Evolutionary conservation across 2,888 invertebrate genomes (phyloP), one percentile per base, ranked within the genome.

Genomic region (Agrotis puta): DNA sequence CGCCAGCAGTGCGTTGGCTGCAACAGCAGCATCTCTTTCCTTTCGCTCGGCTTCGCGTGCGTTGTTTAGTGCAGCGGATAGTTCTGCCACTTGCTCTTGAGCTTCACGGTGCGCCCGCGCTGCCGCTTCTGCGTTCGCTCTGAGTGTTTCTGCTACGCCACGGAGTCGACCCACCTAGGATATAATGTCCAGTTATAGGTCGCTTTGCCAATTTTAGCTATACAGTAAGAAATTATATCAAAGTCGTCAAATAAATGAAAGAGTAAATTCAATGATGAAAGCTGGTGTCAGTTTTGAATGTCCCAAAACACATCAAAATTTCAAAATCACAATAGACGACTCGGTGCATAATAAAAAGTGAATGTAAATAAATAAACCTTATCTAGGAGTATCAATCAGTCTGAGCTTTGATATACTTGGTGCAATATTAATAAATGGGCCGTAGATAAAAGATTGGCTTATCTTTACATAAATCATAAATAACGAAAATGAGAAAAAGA

Each of bases 1-100:
- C 47, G 97, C 96, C 84, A 98, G 96, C 81, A 97, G 88, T 79
- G 97, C 97, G 20, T 96, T 95, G 33, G 97, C 95, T 1, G 96
- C 93, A 56, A 96, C 94, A 74, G 95, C 95, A 9, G 96, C 93
- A 63, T 96, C 96, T 22, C 95, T 90, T 88, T 97, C 96, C 85
- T 96, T 93, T 64, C 96, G 85, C 79, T 95, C 95, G 0, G 92
- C 91, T 61, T 96, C 96, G 56, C 95, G 91, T 27, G 95, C 94
- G 56, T 96, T 94, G 79, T 92, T 93, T 71, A 96, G 91, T 79
- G 96, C 96, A 2, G 96, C 96, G 2, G 92, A 91, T n/a, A 96
- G 90, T 71, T 94, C 93, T 16, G 93, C 94, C 20, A 96, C 92
- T 70, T 95, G 94, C 67, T 96, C 96, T 81, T 95, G 95, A 33